phyloP scores from a whole-genome alignment of 2,113 vertebrate species.

The Pionites leucogaster region DNA sequence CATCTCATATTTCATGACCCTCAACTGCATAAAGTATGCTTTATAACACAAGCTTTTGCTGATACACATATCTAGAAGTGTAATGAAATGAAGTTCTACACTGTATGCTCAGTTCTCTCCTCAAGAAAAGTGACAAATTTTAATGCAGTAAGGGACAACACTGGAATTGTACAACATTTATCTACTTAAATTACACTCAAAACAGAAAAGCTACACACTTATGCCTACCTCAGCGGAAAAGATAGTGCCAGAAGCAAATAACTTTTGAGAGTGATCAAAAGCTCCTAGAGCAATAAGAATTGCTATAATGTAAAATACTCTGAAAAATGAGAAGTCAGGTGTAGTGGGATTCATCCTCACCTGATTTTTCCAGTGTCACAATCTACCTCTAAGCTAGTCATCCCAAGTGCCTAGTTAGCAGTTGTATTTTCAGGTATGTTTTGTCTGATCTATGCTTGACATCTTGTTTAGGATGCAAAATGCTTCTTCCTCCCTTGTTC shows the following conservation, averaged over 20 bases:
- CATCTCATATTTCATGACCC: not conserved
- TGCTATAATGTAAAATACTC: not conserved
- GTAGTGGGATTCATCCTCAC: not conserved
- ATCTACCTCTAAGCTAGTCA: not conserved
- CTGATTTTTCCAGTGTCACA: not conserved
- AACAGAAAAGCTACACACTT: not conserved
- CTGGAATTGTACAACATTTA: not conserved
- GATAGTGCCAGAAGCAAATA: not conserved
- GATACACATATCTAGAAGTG: not conserved
- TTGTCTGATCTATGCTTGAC: not conserved
- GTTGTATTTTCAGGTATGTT: not conserved
- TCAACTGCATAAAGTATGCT: not conserved
- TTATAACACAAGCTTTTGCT: slow-evolving; percentile 25
- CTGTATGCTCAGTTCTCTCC: not conserved
- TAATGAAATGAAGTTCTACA: slow-evolving; percentile 18
- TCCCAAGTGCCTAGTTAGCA: not conserved
- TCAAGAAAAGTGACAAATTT: slow-evolving; percentile 10
- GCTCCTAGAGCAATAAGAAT: not conserved
- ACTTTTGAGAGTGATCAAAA: not conserved
- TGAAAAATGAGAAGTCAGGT: not conserved
- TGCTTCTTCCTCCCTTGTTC: not conserved
- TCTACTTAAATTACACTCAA: not conserved
- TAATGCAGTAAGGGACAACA: not conserved
- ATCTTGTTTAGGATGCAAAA: not conserved
- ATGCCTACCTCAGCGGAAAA: not conserved